Conservation (phyloP, 2,113 vertebrate genomes). For the Macquaria ambigua region DNA sequence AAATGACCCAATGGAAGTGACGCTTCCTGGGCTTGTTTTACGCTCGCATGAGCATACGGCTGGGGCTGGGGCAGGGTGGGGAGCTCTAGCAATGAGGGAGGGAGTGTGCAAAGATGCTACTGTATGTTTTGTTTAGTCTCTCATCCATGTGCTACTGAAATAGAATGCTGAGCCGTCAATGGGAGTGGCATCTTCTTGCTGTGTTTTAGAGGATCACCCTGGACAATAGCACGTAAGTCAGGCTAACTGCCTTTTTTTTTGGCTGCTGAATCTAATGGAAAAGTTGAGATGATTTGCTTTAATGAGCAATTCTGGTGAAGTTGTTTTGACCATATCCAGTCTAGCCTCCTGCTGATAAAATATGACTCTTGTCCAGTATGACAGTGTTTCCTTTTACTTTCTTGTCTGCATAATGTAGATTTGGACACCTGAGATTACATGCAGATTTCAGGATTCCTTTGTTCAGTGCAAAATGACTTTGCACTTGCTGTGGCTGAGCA, state of each 20-base stretch:
- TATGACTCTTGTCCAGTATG: background rate
- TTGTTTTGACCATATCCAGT: slow-evolving; percentile 18
- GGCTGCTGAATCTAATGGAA: slow-evolving; percentile 2
- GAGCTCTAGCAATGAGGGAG: slow-evolving; percentile 60
- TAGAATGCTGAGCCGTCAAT: slow-evolving; percentile 49
- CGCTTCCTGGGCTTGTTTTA: slow-evolving; percentile 77
- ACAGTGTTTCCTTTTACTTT: background rate
- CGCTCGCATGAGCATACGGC: slow-evolving; percentile 73
- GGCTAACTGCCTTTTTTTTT: slow-evolving; percentile 26
- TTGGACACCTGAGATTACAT: background rate
- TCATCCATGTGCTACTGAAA: slow-evolving; percentile 71
- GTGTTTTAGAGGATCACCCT: slow-evolving; percentile 43
- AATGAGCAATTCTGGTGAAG: slow-evolving; percentile 2
- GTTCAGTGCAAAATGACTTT: slow-evolving; percentile 35
- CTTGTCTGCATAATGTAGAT: background rate
- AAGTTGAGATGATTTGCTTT: slow-evolving; percentile 36
- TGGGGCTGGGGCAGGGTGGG: slow-evolving; percentile 63
- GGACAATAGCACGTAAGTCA: slow-evolving; percentile 70
- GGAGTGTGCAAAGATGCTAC: slow-evolving; percentile 63
- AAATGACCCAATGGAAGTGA: slow-evolving; percentile 79
- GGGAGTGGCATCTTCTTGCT: slow-evolving; percentile 50
- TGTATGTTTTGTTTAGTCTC: slow-evolving; percentile 76
- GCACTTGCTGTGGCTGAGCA: slow-evolving; percentile 19
- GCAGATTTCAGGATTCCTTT: slow-evolving; percentile 29
- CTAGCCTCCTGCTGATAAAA: background rate